Conservation (phyloP, 2,797 vertebrate species). For the Monodelphis domestica region DNA sequence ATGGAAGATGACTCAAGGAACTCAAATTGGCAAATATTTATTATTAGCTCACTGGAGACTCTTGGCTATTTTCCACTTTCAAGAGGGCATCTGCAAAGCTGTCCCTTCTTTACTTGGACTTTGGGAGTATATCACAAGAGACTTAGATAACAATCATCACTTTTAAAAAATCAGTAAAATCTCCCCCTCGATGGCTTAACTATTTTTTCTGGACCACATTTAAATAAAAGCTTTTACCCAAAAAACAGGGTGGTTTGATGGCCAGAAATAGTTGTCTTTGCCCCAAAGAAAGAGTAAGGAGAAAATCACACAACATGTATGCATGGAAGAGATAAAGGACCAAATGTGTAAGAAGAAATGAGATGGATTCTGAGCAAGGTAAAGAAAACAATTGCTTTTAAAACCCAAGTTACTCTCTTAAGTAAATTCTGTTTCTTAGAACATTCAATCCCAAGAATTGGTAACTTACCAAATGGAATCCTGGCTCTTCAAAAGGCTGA, state of each 20-base stretch:
- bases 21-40: conserved; percentile 74
- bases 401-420: neutral
- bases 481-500: conserved; percentile 26
- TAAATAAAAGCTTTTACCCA: conserved; percentile 66
- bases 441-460: conserved; percentile 1
- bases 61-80: conserved; percentile 71
- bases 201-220: conserved; percentile 70
- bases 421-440: neutral
- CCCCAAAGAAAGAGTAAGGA: conserved; percentile 12
- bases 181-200: conserved; percentile 61
- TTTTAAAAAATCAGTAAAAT: conserved; percentile 71
- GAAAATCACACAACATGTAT: neutral
- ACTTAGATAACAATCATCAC: conserved; percentile 70
- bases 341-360: conserved; percentile 45
- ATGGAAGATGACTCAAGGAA: conserved; percentile 78
- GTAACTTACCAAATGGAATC: conserved; percentile 38
- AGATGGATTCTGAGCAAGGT: neutral
- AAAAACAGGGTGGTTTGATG: conserved; percentile 36
- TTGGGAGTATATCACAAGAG: conserved; percentile 66
- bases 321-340: neutral
- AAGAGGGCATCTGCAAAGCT: conserved; percentile 72
- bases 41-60: conserved; percentile 79
- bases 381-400: conserved; percentile 20
- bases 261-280: conserved; percentile 67
- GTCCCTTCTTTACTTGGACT: conserved; percentile 70